A percentile compares a stretch with the other conserved stretches of the same genome.
These are phyloP conservation scores for Drosophila sproati DNA, from an alignment of 1,140 invertebrate genomes.

Conservation along the genomic window DNA sequence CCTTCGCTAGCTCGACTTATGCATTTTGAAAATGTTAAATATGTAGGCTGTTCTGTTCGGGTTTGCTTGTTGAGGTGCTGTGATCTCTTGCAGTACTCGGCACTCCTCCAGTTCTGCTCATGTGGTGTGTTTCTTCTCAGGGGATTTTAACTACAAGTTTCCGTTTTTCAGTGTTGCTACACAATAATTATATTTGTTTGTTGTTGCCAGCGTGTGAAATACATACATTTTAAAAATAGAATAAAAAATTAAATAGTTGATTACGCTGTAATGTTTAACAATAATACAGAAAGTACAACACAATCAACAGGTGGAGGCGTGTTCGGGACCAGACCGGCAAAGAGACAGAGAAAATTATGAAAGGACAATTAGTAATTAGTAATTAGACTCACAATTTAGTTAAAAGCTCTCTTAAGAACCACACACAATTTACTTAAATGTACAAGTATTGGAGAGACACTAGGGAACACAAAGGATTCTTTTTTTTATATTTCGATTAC, in stretches of 20 bases:
- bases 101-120: slow-evolving; percentile 16
- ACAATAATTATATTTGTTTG: slow-evolving; percentile 56
- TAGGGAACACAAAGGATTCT: neutral
- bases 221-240: slow-evolving; percentile 82
- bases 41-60: slow-evolving; percentile 11
- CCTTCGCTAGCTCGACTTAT: slow-evolving; percentile 27
- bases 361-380: slow-evolving; percentile 49
- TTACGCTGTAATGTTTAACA: slow-evolving; percentile 68
- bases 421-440: slow-evolving; percentile 28
- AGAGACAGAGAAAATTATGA: slow-evolving; percentile 55
- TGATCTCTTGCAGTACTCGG: slow-evolving; percentile 10
- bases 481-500: too few relatives aligned
- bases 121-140: neutral
- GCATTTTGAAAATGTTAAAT: slow-evolving; percentile 52
- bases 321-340: slow-evolving; percentile 49
- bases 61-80: neutral
- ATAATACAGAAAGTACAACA: slow-evolving; percentile 26
- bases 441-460: slow-evolving; percentile 18
- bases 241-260: slow-evolving; percentile 80
- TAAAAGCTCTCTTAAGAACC: neutral
- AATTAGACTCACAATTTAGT: slow-evolving; percentile 26
- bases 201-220: slow-evolving; percentile 76
- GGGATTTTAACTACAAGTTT: slow-evolving; percentile 66
- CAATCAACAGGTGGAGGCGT: slow-evolving; percentile 29
- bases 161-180: slow-evolving; percentile 82